Base-by-base conservation (phyloP, 2,113 vertebrate genomes). In the Myiopsitta monachus region DNA sequence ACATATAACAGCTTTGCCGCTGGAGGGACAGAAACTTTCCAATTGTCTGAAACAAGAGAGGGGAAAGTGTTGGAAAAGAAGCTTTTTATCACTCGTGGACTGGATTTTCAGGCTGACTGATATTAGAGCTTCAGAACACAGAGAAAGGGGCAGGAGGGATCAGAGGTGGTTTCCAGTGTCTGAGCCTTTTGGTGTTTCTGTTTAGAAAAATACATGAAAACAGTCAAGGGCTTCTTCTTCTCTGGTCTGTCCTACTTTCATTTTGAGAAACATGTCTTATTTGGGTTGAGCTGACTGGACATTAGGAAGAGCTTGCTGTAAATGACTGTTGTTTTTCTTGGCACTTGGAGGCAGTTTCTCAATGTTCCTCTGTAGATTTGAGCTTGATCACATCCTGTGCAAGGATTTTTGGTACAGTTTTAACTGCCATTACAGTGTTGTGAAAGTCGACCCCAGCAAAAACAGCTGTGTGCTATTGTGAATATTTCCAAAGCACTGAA, bases 381-480 rank as follows among this genome's bases (percentile, higher is more conserved):
- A 97, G 96, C 97, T 84, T 96, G 97, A 97, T 98, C 97, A 97
- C 97, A 98, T 98, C 96, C 97, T 97, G 97, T 96, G 94, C 84
- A 87, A 92, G 95, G 95, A 96, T 97, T 97, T 97, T 87, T 84
- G 85, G 81, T 93, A 59, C 79, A 77, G 78, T 84, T 97, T 95
- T 96, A 95, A 90, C 94, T 95, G 96, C 95, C 91, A 49, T 77
- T 83, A 28, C 79, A 88, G 69, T 72, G 91, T 96, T 96, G 84
- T 89, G 92, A 88, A 98, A 96, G 85, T 24, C 74, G 6, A 88
- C n/a, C 74, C 83, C 73, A 61, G 72, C 0, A 1, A 88, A 96
- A 94, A 61, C 96, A 98, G 94, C 95, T 97, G 96, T 79, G 69
- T 46, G n/a, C 78, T 87, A 12, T 67, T 76, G 79, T 83, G 88